Base-by-base conservation (phyloP, 2,888 invertebrate species). In the Resseliella maxima region DNA sequence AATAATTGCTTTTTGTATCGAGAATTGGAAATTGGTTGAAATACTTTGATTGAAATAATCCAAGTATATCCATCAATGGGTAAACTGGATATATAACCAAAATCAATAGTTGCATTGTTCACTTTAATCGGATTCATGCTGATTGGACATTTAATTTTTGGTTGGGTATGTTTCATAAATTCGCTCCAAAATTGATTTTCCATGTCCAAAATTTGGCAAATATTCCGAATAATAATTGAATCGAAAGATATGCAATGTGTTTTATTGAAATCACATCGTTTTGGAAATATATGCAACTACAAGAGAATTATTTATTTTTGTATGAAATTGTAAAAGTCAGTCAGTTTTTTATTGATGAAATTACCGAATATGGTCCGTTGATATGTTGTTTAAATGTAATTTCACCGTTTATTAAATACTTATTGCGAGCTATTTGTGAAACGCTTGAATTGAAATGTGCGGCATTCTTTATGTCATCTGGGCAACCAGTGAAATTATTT, bases 141-240 rank as follows among this genome's bases (percentile, higher is more conserved):
- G 2, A 86, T 46, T 54, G 86, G 86, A 86, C 86, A 86, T 86
- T 38, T 36, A 31, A 86, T n/a, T 86, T 21, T 59, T 15, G 86
- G 86, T 15, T 85, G 24, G 2, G 45, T 3, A n/a, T 31, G 27
- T 27, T 15, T 15, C 5, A 72, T 35, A 31, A 72, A 72, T 12
- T 72, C 72, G 15, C 10, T 72, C 72, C 72, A 72, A 5, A 72
- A 1, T 31, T 72, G 72, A 27, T 35, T 31, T 31, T 72, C 8
- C 31, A 1, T 0, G 31, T 72, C 18, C 72, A 72, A 15, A 72
- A 31, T 8, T 72, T 12, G 10, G 31, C 72, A 72, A 31, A 35
- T 12, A 31, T 72, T 24, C 2, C 59, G 59, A n/a, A 59, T 15
- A 15, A 35, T n/a, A 3, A 72, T 0, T 31, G 72, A 15, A 15